phyloP scores from a whole-genome alignment of 2,888 invertebrate genomes.

The Cerastoderma edule region DNA sequence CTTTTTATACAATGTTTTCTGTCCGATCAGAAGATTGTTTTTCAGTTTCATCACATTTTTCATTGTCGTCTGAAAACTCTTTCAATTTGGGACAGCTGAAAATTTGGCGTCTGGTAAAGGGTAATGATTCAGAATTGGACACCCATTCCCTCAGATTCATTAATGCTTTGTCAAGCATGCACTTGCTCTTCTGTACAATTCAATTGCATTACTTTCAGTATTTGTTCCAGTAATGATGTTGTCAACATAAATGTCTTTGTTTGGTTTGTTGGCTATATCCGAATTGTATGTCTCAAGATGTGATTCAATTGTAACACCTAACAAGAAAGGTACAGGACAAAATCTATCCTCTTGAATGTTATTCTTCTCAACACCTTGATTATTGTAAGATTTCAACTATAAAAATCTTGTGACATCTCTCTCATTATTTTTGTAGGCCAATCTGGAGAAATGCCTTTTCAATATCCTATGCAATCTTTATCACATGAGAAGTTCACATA shows the following conservation, averaged over 20 bases:
- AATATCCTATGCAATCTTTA: too few relatives aligned
- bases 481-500: constrained; percentile 35
- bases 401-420: constrained; percentile 45
- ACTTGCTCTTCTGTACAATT: constrained; percentile 7
- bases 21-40: too few relatives aligned
- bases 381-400: constrained; percentile 37
- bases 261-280: not conserved
- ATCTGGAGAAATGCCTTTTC: constrained; percentile 42
- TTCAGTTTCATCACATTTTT: too few relatives aligned
- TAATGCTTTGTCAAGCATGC: constrained; percentile 1
- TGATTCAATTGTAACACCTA: constrained; percentile 29
- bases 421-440: constrained; percentile 25
- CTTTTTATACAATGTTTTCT: too few relatives aligned
- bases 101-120: too few relatives aligned
- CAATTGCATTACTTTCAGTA: not conserved
- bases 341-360: constrained; percentile 31
- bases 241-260: constrained; percentile 18
- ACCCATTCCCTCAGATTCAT: constrained; percentile 6
- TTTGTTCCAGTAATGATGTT: constrained; percentile 11
- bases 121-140: not conserved
- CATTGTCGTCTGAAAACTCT: too few relatives aligned
- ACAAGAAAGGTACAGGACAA: constrained; percentile 27
- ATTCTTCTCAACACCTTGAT: constrained; percentile 4
- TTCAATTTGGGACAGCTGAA: too few relatives aligned
- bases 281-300: constrained; percentile 16